Base-by-base conservation (phyloP, 2,113 vertebrate genomes). In the Chlamydotis undulata region DNA sequence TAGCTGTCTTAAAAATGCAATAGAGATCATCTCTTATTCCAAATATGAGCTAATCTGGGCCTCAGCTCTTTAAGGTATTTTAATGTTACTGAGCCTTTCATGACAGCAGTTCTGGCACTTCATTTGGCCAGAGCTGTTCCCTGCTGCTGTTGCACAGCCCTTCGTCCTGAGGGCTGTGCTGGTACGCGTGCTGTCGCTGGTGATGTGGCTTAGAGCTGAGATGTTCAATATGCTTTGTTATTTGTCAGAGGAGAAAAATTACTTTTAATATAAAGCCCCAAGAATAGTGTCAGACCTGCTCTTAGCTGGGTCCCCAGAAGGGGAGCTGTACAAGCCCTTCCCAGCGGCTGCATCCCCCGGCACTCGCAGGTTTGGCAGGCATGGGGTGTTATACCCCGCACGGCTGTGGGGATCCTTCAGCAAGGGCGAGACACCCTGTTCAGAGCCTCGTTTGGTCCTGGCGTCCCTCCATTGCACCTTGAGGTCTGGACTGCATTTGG, bases 111-210 rank as follows among this genome's bases (percentile, higher is more conserved):
- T 43, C 49, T 45, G 55, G n/a, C 24, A n/a, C 14, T 33, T 37
- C 12, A 13, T 37, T 19, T 50, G 67, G 43, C 41, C 22, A 4
- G 39, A 73, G 35, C 25, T 47, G 21, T 19, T 49, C 70, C 45
- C 29, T 14, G 15, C 67, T 68, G 47, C 12, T 1, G 2, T 31
- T 11, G n/a, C 31, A 26, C 0, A 0, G 23, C 12, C 18, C 19
- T 63, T 19, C 6, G 9, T 65, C 71, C 47, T 3, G 0, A 43
- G 28, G 70, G 47, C 28, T 45, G 65, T 52, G 47, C 26, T 31
- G 64, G n/a, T 47, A 12, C 14, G 0, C 2, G 0, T 23, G 50
- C 17, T 3, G 1, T 7, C 31, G 35, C 2, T 24, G 84, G 49
- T 19, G 50, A 29, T 2, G 14, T 0, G 6, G 37, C 9, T 14